Base-by-base conservation (phyloP, 2,888 invertebrate genomes). In the Diplolepis rosae region DNA sequence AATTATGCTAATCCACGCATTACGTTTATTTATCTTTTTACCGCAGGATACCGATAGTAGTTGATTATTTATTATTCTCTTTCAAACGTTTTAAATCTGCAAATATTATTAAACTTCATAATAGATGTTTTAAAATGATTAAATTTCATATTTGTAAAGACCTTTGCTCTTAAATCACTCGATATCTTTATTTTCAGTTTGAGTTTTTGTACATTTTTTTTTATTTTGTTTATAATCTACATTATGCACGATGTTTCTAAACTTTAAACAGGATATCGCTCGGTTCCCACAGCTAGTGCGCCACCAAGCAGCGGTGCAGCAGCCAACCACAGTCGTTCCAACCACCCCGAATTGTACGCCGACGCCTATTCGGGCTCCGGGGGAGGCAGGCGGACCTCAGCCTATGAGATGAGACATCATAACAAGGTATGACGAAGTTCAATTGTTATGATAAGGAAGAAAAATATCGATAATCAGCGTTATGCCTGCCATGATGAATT, bases 351-450 rank as follows among this genome's bases (percentile, higher is more conserved):
- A 88, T 90, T 93, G 73, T 94, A 94, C 90, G 94, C 94, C 77
- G 93, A 93, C 83, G 94, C 94, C 73, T 94, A 94, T 90, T 92
- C 92, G 83, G 89, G 89, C 79, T 85, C 87, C 80, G 85, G 85
- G 74, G 83, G 84, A 83, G 84, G 83, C 56, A 80, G 85, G 67
- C 77, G 88, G 81, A 81, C 90, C 78, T 91, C 92, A 88, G 91
- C 92, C 83, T 93, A 93, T 90, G 94, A 94, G 91, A 93, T 94
- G 94, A 92, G 94, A 76, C 92, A 92, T 72, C 90, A 92, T 85
- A 93, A 94, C 87, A 94, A 94, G 90, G 94, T 92, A 89, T 92
- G 92, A 92, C 91, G 85, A 83, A 77, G 80, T 71, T 83, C 82
- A 80, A 78, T 67, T 74, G 69, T 74, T 71, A 76, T 80, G 73